Base-by-base conservation (phyloP, 2,113 vertebrate genomes). In the Xiphophorus hellerii region DNA sequence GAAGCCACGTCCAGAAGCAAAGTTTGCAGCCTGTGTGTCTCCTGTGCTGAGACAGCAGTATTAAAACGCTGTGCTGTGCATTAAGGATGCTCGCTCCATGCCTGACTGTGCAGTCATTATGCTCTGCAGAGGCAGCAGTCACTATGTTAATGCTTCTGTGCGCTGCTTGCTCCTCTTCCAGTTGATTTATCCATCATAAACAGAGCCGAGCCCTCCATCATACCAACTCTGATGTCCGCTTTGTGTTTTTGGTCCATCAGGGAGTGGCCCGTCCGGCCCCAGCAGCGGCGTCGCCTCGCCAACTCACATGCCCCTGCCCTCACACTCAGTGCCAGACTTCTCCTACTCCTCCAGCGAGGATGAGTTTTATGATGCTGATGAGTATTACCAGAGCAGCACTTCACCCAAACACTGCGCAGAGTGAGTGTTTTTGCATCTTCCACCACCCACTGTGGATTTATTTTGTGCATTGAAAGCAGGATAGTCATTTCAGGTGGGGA, bases 271-370 rank as follows among this genome's bases (percentile, higher is more conserved):
- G 0, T 99, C 97, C 5, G 96, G 95, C 88, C 96, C 97, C 48
- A 99, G 96, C 93, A 99, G 97, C 90, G 96, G 97, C 75, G 92
- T 97, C 0, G 95, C 97, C 70, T 97, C 97, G 76, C 97, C 98
- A 15, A 95, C 96, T 92, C 97, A 97, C 90, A 96, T 98, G 86
- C 97, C 96, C 89, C 90, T 98, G 74, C 97, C 97, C 82, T 96
- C 96, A 73, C 98, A 97, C 75, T 96, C 97, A 3, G 97, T 99
- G 87, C 98, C 98, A 30, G 97, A 99, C 83, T 99, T 99, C 92
- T 99, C 98, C 64, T 99, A 99, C 77, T 99, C 98, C 3, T 98
- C 97, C 95, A 99, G 98, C 65, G 98, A 99, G 91, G 98, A 99
- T 77, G 98, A 99, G 86, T 99, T 99, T 93, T 99, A 99, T 35